phyloP scores from a whole-genome alignment of 2,888 invertebrate species.

The Drosophila peninsularis region DNA sequence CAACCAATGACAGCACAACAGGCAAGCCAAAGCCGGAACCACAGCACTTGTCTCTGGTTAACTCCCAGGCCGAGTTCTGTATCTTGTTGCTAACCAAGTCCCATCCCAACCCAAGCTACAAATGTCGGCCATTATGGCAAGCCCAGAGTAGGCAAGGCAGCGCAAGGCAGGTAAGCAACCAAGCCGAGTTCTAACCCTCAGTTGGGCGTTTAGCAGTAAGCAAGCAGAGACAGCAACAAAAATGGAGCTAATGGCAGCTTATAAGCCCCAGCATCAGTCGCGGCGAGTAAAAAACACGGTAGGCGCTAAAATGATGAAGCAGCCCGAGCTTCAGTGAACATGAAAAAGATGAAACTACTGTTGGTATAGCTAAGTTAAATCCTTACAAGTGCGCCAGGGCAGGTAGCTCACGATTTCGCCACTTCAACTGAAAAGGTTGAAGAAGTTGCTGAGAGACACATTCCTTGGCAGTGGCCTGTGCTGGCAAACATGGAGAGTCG shows the following conservation, averaged over 20 bases:
- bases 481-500: slow-evolving; percentile 52
- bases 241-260: slow-evolving; percentile 49
- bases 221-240: slow-evolving; percentile 52
- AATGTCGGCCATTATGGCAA: slow-evolving; percentile 43
- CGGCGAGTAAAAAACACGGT: slow-evolving; percentile 28
- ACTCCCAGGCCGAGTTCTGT: not conserved
- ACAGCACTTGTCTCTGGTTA: not conserved
- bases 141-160: not conserved
- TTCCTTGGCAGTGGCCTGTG: slow-evolving; percentile 56
- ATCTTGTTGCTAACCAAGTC: not conserved
- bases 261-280: slow-evolving; percentile 59
- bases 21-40: slow-evolving; percentile 37
- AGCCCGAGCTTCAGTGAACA: slow-evolving; percentile 59
- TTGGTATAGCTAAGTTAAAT: slow-evolving; percentile 53
- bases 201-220: slow-evolving; percentile 57
- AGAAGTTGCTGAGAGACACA: slow-evolving; percentile 42
- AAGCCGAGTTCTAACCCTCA: slow-evolving; percentile 39
- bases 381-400: slow-evolving; percentile 49
- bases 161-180: slow-evolving; percentile 10
- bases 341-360: slow-evolving; percentile 72
- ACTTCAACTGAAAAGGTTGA: slow-evolving; percentile 53
- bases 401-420: slow-evolving; percentile 47
- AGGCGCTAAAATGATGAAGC: slow-evolving; percentile 66
- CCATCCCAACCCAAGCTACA: slow-evolving; percentile 11
- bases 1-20: slow-evolving; percentile 52